Percentiles rank a stretch among this genome's conserved stretches.
Conservation (phyloP, 2,797 vertebrate genomes). For the Nasua narica region DNA sequence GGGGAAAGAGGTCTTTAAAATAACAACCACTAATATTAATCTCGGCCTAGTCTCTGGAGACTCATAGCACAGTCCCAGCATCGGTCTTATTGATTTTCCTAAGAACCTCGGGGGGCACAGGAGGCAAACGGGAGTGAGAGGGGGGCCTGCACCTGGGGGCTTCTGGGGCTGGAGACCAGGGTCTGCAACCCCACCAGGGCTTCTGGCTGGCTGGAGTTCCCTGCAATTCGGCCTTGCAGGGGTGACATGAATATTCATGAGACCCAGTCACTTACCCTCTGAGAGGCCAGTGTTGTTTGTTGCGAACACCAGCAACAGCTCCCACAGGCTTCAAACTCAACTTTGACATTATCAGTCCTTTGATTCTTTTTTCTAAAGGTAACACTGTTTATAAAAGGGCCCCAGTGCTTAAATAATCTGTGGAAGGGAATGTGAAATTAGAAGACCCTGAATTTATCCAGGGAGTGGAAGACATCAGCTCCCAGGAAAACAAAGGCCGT, state of each 20-base stretch:
- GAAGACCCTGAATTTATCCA: neutral
- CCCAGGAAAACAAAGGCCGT: conserved; percentile 41
- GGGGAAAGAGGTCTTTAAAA: neutral
- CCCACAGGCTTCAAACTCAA: neutral
- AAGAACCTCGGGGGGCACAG: neutral
- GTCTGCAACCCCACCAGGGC: neutral
- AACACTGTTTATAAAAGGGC: neutral
- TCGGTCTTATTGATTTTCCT: neutral
- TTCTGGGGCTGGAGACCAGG: neutral
- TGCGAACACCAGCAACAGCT: no score
- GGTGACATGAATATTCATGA: neutral
- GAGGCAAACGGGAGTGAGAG: no score
- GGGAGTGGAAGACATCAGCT: neutral
- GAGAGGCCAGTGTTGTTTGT: neutral
- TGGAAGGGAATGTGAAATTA: neutral
- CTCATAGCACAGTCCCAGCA: neutral
- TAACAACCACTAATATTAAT: neutral
- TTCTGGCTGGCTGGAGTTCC: rapidly evolving
- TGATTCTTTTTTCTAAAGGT: neutral
- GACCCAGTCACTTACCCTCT: neutral
- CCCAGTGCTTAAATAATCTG: neutral
- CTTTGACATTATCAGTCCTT: neutral
- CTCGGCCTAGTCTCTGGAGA: neutral
- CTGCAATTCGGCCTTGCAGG: no score
- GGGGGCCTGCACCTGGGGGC: neutral